A percentile compares a stretch with the other conserved stretches of the same genome.
These are phyloP conservation scores for Channallabes apus DNA, from an alignment of 2,797 vertebrate species.

Conservation along the genomic window DNA sequence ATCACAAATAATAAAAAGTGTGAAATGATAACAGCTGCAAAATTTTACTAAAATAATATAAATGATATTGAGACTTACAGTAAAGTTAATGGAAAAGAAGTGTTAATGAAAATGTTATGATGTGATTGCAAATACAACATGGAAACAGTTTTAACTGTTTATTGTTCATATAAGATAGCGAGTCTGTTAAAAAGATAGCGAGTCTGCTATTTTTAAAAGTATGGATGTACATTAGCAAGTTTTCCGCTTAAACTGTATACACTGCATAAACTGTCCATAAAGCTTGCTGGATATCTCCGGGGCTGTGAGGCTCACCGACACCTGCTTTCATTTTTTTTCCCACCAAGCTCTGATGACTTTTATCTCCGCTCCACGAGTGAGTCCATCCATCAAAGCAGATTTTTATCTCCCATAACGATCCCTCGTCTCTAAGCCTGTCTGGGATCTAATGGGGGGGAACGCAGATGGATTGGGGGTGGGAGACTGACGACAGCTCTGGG, in stretches of 20 bases:
- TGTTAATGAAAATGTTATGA: background rate
- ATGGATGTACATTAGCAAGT: background rate
- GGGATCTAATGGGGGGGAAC: conserved; percentile 59
- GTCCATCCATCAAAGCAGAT: conserved; percentile 57
- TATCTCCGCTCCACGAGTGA: conserved; percentile 48
- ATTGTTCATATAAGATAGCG: background rate
- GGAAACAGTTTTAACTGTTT: background rate
- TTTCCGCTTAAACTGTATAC: background rate
- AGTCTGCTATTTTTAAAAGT: background rate
- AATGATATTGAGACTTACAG: background rate
- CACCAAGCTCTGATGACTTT: conserved; percentile 56
- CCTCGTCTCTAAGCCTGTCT: conserved; percentile 58
- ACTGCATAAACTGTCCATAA: background rate
- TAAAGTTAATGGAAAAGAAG: background rate
- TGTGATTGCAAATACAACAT: background rate
- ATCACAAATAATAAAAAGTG: background rate
- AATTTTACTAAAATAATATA: background rate
- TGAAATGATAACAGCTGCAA: background rate
- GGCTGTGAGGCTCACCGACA: conserved; percentile 24
- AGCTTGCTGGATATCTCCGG: background rate
- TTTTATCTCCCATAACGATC: conserved; percentile 58
- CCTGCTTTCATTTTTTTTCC: conserved; percentile 49
- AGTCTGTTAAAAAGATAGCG: background rate
- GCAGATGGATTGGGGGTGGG: conserved; percentile 57
- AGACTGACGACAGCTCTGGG: conserved; percentile 41